These are phyloP conservation scores for Drosophila setosimentum DNA, from an alignment of 2,888 invertebrate genomes.

Conservation along the genomic window DNA sequence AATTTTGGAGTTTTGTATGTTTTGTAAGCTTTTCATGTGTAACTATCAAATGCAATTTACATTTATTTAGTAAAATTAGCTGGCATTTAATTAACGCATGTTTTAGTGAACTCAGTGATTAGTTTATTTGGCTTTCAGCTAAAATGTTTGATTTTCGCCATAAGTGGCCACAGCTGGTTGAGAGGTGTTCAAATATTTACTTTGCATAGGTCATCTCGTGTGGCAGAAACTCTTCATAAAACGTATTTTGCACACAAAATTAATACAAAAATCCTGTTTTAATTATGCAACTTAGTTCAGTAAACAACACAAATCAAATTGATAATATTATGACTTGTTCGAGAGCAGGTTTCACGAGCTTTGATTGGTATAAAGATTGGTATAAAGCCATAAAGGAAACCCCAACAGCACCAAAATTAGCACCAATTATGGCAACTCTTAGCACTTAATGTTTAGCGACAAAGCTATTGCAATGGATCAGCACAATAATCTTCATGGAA, in stretches of 20 bases:
- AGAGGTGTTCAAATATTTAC: neutral
- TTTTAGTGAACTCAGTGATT: constrained; percentile 26
- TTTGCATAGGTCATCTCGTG: neutral
- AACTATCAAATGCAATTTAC: constrained; percentile 56
- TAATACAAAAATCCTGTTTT: constrained; percentile 16
- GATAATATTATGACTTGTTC: constrained; percentile 31
- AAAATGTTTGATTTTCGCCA: constrained; percentile 48
- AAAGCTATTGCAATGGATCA: constrained; percentile 26
- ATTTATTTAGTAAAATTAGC: constrained; percentile 21
- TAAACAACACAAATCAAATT: constrained; percentile 28
- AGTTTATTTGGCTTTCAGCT: constrained; percentile 10
- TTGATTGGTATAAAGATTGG: constrained; percentile 18
- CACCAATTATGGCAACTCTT: constrained; percentile 43
- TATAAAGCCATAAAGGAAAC: constrained; percentile 31
- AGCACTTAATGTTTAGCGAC: constrained; percentile 29
- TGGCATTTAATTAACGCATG: constrained; percentile 32
- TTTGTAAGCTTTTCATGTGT: constrained; percentile 44
- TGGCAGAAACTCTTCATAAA: constrained; percentile 14
- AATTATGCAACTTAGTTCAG: constrained; percentile 22
- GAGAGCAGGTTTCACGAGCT: constrained; percentile 14
- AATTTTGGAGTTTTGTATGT: constrained; percentile 5
- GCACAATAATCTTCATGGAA: constrained; percentile 9
- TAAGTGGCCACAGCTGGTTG: neutral
- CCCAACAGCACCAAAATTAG: constrained; percentile 37
- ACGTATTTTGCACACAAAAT: constrained; percentile 1